Base-by-base conservation (phyloP, 92 coral and sea anemone species). In the Porites divaricata region DNA sequence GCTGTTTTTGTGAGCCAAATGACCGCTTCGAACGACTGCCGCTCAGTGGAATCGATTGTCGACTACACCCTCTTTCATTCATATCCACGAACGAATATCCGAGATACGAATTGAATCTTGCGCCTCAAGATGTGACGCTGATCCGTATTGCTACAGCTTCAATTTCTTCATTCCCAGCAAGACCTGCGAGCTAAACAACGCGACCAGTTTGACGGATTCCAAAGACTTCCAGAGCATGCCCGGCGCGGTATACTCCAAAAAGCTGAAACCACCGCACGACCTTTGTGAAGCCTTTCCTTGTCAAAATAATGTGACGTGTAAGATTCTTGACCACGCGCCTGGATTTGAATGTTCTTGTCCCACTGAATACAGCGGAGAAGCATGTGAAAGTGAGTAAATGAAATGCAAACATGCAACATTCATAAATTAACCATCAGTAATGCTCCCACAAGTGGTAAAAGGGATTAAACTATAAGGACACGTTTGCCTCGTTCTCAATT, bases 101-200 rank as follows among this genome's bases (percentile, higher is more conserved):
- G 83, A 72, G 73, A 63, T 51, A 41, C 83, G 61, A 19, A 0
- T 78, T 12, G 72, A 63, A 63, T 63, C 83, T 8, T 78, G 83
- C 73, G 72, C 59, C 58, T 72, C 83, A 16, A 21, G 2, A 9
- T 78, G 83, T 51, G 72, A 66, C 73, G 72, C 56, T 45, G 83
- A 78, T 28, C 57, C 20, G 54, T 49, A 13, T 23, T 78, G 83
- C 35, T 78, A 78, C 83, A 78, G 83, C 41, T 78, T 78, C 73
- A 78, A 78, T 58, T 78, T 41, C 83, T 15, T 78, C 62, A 6
- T 63, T 35, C 73, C 57, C 58, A 10, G 7, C 35, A 50, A 23
- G 58, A 17, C 83, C 12, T 78, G 83, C 73, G 83, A 78, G 72
- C 83, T 78, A 4, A 78, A 52, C 28, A 66, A 78, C 70, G 65